Evolutionary conservation across 2,888 invertebrate species (phyloP).

Genomic region (Entomobrya multifasciata): DNA sequence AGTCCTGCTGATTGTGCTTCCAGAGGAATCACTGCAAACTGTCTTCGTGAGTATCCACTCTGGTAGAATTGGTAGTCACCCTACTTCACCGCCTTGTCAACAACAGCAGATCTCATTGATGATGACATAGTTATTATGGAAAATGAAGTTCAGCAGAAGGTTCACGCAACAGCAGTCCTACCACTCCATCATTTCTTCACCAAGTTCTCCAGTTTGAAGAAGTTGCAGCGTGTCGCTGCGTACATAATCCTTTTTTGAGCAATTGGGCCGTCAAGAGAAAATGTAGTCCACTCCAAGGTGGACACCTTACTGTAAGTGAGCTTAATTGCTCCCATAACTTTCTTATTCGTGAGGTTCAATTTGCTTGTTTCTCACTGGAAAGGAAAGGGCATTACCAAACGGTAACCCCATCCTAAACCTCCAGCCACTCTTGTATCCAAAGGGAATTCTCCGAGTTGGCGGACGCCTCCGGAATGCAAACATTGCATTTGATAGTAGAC

Average conservation of each 20-base stretch:
- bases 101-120: background rate
- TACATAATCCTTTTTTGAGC: background rate
- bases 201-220: background rate
- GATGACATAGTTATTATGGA: background rate
- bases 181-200: no score
- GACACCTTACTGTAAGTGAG: background rate
- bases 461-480: slow-evolving; percentile 67
- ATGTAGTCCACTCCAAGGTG: background rate
- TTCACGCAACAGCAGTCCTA: no score
- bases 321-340: background rate
- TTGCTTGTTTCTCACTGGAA: slow-evolving; percentile 15
- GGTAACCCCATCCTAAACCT: slow-evolving; percentile 43
- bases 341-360: no score
- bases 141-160: no score
- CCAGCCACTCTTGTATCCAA: slow-evolving; percentile 72
- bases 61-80: background rate
- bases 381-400: background rate
- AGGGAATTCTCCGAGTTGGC: slow-evolving; percentile 72
- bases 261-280: background rate
- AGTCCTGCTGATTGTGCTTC: slow-evolving; percentile 48
- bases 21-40: slow-evolving; percentile 38
- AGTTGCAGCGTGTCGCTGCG: background rate
- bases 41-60: slow-evolving; percentile 21
- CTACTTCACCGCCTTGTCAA: background rate
- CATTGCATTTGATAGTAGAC: slow-evolving; percentile 63